A percentile compares a stretch with the other conserved stretches of the same genome.
Conservation (phyloP, 2,888 invertebrate species). For the Lasioglossum marginatum region DNA sequence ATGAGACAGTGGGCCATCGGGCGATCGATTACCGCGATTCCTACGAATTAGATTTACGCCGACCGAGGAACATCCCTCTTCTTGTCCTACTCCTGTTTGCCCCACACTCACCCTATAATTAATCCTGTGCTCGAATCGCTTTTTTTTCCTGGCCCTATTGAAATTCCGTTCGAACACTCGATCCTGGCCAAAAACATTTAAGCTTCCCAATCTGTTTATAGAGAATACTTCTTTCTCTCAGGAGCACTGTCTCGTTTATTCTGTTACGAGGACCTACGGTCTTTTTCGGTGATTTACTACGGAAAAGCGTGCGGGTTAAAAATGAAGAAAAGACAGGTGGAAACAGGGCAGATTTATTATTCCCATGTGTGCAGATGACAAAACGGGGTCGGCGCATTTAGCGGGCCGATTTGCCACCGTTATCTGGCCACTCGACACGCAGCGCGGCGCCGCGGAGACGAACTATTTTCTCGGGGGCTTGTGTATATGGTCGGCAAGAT, state of each 20-base stretch:
- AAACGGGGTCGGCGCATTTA: not conserved
- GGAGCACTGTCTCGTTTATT: not conserved
- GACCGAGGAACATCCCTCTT: not conserved
- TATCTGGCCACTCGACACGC: not conserved
- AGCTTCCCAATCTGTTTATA: not conserved
- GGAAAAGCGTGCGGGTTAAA: not conserved
- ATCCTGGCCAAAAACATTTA: not conserved
- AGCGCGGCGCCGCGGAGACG: slow-evolving; percentile 14
- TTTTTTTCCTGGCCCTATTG: not conserved
- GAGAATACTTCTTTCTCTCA: not conserved
- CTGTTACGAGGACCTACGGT: not conserved
- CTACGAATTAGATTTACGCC: slow-evolving; percentile 23
- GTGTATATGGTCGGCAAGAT: slow-evolving; percentile 35
- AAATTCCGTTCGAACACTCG: not conserved
- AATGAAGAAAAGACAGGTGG: not conserved
- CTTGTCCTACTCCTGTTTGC: not conserved
- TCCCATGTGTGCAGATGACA: not conserved
- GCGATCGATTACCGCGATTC: slow-evolving; percentile 30
- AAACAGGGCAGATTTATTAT: not conserved
- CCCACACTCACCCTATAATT: not conserved
- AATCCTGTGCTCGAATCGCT: not conserved
- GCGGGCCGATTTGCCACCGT: not conserved
- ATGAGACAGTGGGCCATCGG: slow-evolving; percentile 30
- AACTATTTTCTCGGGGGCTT: slow-evolving; percentile 27
- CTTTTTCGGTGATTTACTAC: not conserved